Evolutionary conservation across 2,113 vertebrate genomes (phyloP).

Genomic region (Cichladusa arquata): DNA sequence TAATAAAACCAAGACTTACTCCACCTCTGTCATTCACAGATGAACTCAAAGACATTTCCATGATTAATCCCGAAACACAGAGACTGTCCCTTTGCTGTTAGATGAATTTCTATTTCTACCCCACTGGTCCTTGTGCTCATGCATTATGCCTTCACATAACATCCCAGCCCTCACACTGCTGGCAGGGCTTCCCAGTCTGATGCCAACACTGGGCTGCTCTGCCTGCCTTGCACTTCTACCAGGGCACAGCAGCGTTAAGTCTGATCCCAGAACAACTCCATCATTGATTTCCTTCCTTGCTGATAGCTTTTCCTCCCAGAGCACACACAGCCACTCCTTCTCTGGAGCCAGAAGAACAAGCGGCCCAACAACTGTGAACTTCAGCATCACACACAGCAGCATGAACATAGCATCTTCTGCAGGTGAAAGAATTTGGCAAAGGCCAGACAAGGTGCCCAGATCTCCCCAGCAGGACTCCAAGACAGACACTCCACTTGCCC

Average conservation of each 20-base stretch:
- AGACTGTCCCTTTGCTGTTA: not conserved
- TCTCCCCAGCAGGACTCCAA: not conserved
- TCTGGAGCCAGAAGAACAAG: not conserved
- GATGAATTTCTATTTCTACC: not conserved
- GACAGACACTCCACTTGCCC: not conserved
- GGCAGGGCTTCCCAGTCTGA: not conserved
- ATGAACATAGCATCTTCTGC: not conserved
- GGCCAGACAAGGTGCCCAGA: not conserved
- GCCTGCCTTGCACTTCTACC: not conserved
- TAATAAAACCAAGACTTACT: conserved; percentile 31
- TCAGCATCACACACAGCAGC: not conserved
- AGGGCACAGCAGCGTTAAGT: rapidly evolving
- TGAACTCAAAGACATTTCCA: conserved; percentile 13
- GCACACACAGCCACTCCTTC: rapidly evolving
- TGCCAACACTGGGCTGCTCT: not conserved
- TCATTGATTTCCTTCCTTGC: not conserved
- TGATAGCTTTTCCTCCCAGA: not conserved
- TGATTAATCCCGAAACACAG: not conserved
- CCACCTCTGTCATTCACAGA: conserved; percentile 44
- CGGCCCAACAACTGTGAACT: not conserved
- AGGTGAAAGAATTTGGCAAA: not conserved
- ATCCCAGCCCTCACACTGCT: not conserved
- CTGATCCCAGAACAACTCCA: not conserved
- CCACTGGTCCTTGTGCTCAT: not conserved
- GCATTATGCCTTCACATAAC: not conserved